A percentile compares a stretch with the other conserved stretches of the same genome.
phyloP scores from a whole-genome alignment of 2,797 vertebrate genomes.

The Eulemur albifrons region DNA sequence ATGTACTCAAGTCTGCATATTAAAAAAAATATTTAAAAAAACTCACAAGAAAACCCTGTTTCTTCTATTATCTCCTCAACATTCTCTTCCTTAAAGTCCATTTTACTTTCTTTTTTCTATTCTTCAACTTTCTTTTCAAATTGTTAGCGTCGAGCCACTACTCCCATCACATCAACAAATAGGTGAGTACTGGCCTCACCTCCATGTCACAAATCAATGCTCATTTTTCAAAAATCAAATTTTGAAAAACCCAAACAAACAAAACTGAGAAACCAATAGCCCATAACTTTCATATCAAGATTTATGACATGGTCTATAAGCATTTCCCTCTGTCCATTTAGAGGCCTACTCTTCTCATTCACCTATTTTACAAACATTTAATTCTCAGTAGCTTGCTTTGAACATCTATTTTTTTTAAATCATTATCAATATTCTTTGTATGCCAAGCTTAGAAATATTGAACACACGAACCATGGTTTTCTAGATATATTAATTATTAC shows the following conservation, averaged over 20 bases:
- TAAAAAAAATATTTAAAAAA: not conserved
- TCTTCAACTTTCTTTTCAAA: not conserved
- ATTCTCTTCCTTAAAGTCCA: not conserved
- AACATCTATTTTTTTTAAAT: not conserved
- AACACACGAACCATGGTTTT: constrained; percentile 19
- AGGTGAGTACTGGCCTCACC: not conserved
- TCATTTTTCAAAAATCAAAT: not conserved
- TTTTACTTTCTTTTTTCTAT: not conserved
- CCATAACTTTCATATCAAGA: not conserved
- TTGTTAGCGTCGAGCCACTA: not conserved
- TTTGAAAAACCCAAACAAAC: not conserved
- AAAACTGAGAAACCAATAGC: not conserved
- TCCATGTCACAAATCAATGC: not conserved
- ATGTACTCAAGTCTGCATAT: not conserved
- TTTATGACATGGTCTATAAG: not conserved
- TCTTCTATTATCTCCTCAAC: not conserved
- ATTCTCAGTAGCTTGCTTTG: not conserved
- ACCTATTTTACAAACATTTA: not conserved
- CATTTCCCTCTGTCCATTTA: not conserved
- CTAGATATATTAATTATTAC: not conserved
- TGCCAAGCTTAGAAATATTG: not conserved
- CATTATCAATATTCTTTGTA: not conserved
- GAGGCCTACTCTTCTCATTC: not conserved
- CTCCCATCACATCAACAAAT: not conserved
- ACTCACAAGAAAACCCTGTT: not conserved